Percentiles rank a stretch among this genome's conserved stretches.
Conservation (phyloP, 1,140 invertebrate genomes). For the Sitophilus oryzae region DNA sequence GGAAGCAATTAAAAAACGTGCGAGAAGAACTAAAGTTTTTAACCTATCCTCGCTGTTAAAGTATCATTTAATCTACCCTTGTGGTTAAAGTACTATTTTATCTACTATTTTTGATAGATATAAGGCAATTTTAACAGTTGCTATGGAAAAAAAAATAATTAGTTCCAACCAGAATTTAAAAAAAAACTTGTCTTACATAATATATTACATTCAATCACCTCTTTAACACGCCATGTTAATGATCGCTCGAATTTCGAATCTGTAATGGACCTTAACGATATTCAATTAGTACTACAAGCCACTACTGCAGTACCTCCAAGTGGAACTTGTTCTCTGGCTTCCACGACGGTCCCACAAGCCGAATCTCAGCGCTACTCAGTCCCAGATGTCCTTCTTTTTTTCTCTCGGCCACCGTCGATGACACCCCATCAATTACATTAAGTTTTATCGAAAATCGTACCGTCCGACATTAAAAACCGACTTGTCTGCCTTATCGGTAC, state of each 20-base stretch:
- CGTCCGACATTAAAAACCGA: conserved; percentile 3
- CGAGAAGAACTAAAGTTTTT: too few relatives aligned
- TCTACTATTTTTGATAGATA: too few relatives aligned
- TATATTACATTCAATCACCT: not conserved
- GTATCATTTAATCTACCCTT: too few relatives aligned
- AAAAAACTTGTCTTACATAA: not conserved
- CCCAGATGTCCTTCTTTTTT: not conserved
- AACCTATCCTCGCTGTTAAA: too few relatives aligned
- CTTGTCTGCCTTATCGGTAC: conserved; percentile 1
- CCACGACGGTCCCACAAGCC: not conserved
- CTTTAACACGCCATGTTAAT: too few relatives aligned
- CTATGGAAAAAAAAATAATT: too few relatives aligned
- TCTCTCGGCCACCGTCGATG: not conserved
- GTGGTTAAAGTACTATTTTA: too few relatives aligned
- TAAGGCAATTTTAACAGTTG: too few relatives aligned
- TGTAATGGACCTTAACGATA: not conserved
- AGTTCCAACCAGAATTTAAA: too few relatives aligned
- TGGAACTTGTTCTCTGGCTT: too few relatives aligned
- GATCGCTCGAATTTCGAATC: not conserved
- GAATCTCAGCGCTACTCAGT: not conserved
- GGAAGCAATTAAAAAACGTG: too few relatives aligned
- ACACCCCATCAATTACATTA: not conserved
- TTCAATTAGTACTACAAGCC: not conserved
- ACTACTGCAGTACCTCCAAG: too few relatives aligned
- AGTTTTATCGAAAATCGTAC: not conserved